Evolutionary conservation across 2,797 vertebrate species (phyloP).

Genomic region (Pteropus rufus): DNA sequence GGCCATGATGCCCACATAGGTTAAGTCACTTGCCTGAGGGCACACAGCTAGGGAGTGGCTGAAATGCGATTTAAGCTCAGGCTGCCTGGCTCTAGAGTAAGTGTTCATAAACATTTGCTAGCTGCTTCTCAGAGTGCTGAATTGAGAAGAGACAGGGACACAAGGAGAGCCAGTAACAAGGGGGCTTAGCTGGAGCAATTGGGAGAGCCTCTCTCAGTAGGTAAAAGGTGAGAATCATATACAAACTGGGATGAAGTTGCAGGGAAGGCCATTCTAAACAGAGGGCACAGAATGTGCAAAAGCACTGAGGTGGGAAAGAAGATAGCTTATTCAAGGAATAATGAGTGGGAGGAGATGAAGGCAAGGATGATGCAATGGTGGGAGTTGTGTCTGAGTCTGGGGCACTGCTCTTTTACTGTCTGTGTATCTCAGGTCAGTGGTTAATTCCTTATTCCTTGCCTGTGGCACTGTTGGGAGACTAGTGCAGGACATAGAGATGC

Average conservation of each 20-base stretch:
- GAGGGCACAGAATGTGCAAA: not conserved
- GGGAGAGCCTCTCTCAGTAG: not conserved
- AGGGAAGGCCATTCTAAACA: not conserved
- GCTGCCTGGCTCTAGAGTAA: not conserved
- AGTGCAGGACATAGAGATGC: not conserved
- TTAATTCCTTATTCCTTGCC: not conserved
- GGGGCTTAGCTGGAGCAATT: not conserved
- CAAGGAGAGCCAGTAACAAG: not conserved
- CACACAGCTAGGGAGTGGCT: not conserved
- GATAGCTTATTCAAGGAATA: not conserved
- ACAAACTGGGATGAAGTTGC: fast-evolving
- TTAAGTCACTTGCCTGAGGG: not conserved
- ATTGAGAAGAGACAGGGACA: not conserved
- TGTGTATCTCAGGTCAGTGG: not conserved
- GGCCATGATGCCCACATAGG: not conserved
- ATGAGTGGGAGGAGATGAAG: no score
- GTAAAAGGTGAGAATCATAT: not conserved
- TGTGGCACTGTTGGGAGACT: not conserved
- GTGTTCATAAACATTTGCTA: no score
- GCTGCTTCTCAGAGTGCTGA: not conserved
- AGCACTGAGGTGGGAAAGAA: not conserved
- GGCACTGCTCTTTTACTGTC: not conserved
- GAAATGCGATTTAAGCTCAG: not conserved
- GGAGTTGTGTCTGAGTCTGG: not conserved
- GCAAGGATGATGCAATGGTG: fast-evolving